Percentiles rank a stretch among this genome's conserved stretches.
Conservation (phyloP, 2,113 vertebrate species). For the Eonycteris spelaea region DNA sequence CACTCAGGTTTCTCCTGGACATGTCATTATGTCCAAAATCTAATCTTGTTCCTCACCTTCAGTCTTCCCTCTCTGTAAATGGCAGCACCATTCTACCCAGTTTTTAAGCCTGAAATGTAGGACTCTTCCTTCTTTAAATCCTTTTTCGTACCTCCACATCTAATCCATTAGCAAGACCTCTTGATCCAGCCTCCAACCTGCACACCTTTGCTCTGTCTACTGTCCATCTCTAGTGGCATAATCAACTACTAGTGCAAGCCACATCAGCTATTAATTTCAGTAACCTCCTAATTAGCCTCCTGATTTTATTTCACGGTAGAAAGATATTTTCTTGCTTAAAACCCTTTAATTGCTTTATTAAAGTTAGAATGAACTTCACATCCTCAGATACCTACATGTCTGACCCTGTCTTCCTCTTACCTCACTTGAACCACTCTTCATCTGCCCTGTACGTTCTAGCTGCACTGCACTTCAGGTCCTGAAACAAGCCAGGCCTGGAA, state of each 20-base stretch:
- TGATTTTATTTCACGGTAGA: background rate
- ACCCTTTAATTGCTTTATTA: background rate
- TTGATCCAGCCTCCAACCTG: background rate
- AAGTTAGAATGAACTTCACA: background rate
- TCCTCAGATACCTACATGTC: background rate
- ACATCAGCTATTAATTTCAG: background rate
- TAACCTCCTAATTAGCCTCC: background rate
- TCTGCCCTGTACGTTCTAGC: fast-evolving
- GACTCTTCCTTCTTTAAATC: background rate
- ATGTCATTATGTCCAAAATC: background rate
- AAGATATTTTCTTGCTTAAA: background rate
- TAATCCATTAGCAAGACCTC: background rate
- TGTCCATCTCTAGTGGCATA: background rate
- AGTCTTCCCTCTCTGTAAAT: background rate
- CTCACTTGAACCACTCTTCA: background rate
- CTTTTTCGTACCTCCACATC: background rate
- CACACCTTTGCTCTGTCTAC: background rate
- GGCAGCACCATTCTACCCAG: background rate
- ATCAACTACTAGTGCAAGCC: background rate
- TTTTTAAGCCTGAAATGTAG: background rate
- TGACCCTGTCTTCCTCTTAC: too few species aligned
- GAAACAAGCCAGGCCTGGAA: background rate
- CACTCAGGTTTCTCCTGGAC: background rate
- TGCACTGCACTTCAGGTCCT: background rate
- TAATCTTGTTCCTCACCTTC: background rate